A percentile compares a stretch with the other conserved stretches of the same genome.
Conservation (phyloP, 2,113 vertebrate species). For the Otolemur garnettii region DNA sequence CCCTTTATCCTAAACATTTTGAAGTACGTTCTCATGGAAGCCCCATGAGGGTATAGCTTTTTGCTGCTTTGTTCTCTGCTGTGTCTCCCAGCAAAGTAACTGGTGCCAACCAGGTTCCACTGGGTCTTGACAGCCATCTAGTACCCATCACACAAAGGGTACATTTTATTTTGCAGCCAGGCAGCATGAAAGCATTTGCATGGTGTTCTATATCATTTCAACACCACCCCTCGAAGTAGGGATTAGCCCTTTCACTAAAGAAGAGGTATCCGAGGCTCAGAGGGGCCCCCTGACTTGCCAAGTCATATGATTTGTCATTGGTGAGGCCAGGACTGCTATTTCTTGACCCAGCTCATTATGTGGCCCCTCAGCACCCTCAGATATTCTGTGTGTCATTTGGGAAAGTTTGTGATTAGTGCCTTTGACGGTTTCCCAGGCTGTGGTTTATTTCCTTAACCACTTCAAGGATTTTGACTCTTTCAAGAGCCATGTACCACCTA, state of each 20-base stretch:
- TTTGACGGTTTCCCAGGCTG: background rate
- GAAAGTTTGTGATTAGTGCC: background rate
- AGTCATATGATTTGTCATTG: rapidly evolving
- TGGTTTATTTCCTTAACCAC: background rate
- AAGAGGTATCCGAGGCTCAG: background rate
- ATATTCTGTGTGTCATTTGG: background rate
- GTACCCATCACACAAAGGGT: background rate
- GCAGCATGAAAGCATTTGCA: background rate
- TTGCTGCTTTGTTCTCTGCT: background rate
- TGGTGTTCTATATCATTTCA: background rate
- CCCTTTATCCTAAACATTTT: background rate
- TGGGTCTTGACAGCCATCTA: background rate
- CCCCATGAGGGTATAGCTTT: rapidly evolving
- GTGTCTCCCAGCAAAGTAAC: background rate
- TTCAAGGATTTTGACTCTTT: slow-evolving; percentile 24
- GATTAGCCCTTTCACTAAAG: background rate
- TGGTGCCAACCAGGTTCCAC: background rate
- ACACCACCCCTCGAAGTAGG: background rate
- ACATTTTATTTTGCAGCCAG: background rate
- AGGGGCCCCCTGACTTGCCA: background rate
- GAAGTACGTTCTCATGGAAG: background rate
- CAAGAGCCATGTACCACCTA: background rate
- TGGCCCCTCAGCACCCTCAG: background rate
- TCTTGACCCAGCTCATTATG: background rate
- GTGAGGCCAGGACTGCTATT: background rate